These are phyloP conservation scores for Drosophila barbarae DNA, from an alignment of 2,888 invertebrate species.

Conservation along the genomic window DNA sequence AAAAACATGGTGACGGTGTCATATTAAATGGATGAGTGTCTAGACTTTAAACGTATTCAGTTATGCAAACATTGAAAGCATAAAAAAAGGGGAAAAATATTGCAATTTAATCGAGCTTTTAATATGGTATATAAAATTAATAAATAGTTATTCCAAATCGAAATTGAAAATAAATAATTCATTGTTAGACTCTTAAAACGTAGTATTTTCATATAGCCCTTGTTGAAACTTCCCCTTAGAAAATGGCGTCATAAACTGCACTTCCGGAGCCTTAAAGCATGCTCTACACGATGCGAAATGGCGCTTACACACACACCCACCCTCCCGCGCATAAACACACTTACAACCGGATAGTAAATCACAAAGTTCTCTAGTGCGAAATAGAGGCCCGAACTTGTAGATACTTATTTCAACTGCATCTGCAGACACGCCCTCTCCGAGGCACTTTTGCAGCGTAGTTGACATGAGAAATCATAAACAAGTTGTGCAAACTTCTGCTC, in stretches of 20 bases:
- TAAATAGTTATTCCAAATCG: too few relatives aligned
- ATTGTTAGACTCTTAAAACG: not conserved
- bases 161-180: not conserved
- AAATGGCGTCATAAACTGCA: constrained; percentile 54
- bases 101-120: not conserved
- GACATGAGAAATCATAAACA: constrained; percentile 75
- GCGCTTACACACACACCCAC: constrained; percentile 27
- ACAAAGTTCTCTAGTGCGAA: constrained; percentile 69
- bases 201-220: constrained; percentile 1
- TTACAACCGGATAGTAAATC: constrained; percentile 55
- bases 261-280: constrained; percentile 62
- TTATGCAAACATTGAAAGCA: not conserved
- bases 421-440: constrained; percentile 42
- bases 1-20: constrained; percentile 20
- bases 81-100: not conserved
- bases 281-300: constrained; percentile 30
- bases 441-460: constrained; percentile 65
- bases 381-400: constrained; percentile 65
- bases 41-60: constrained; percentile 18
- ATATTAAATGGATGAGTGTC: constrained; percentile 23
- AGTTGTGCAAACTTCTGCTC: constrained; percentile 68
- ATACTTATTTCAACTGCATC: constrained; percentile 56
- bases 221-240: constrained; percentile 33
- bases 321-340: constrained; percentile 7
- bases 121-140: too few relatives aligned